A percentile compares a stretch with the other conserved stretches of the same genome.
phyloP scores from a whole-genome alignment of 2,113 vertebrate genomes.

The Polypterus senegalus region DNA sequence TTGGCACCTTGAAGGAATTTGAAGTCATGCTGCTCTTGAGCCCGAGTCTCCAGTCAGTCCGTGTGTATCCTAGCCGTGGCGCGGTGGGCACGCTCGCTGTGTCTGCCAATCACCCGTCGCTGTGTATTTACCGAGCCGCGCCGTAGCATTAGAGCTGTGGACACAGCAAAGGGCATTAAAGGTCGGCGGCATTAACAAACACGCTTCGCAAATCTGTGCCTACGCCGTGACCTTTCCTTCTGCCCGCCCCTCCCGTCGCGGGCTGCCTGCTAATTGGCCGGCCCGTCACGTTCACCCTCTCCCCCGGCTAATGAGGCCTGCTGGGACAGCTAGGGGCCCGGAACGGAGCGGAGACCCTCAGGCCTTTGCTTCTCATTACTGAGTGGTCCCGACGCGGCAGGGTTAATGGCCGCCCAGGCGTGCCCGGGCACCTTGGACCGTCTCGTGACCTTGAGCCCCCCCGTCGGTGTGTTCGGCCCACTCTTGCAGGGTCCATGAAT shows the following conservation, averaged over 20 bases:
- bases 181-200: slow-evolving; percentile 1
- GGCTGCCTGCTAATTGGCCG: neutral
- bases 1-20: neutral
- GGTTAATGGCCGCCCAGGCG: neutral
- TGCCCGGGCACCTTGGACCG: neutral
- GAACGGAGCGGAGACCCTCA: too few species aligned
- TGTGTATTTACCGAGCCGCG: neutral
- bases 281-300: neutral
- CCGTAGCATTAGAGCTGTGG: neutral
- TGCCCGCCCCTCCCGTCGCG: neutral
- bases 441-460: neutral
- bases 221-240: neutral
- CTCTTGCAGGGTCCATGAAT: slow-evolving; percentile 1
- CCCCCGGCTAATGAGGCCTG: neutral
- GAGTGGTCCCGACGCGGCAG: neutral
- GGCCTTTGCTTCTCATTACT: neutral
- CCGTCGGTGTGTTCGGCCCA: neutral
- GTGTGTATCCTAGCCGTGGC: neutral
- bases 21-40: neutral
- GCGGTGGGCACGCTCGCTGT: neutral
- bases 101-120: neutral
- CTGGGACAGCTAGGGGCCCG: neutral
- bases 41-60: neutral
- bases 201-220: neutral
- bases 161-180: neutral